A percentile compares a stretch with the other conserved stretches of the same genome.
These are phyloP conservation scores for Callosobruchus maculatus DNA, from an alignment of 2,888 invertebrate genomes.

Conservation along the genomic window DNA sequence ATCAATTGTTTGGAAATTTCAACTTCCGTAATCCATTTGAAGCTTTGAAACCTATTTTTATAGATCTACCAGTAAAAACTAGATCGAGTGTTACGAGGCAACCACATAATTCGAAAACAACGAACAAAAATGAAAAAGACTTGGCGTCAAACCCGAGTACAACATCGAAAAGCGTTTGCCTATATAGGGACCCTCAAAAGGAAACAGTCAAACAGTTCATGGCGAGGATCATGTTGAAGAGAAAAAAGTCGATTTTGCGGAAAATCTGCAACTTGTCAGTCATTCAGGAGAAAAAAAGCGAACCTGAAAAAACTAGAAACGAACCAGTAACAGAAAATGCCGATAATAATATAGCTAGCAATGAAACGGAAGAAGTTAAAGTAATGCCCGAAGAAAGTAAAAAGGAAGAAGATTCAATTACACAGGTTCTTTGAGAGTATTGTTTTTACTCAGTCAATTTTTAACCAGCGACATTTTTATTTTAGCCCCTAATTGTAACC, in stretches of 20 bases:
- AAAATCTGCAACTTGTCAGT: slow-evolving; percentile 2
- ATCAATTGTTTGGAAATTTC: no score
- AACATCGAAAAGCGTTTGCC: not conserved
- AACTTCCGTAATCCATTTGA: no score
- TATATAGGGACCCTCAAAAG: slow-evolving; percentile 1
- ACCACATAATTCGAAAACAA: not conserved
- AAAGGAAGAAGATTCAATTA: not conserved
- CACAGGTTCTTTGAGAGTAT: not conserved
- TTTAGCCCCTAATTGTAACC: not conserved
- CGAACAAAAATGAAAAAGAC: not conserved
- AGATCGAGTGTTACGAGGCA: not conserved
- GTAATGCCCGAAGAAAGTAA: not conserved
- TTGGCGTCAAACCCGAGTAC: not conserved
- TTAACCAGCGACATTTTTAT: not conserved
- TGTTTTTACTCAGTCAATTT: not conserved
- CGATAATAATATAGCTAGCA: no score
- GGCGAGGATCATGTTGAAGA: slow-evolving; percentile 13
- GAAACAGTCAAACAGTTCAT: slow-evolving; percentile 10
- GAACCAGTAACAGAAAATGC: not conserved
- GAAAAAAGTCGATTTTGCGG: slow-evolving; percentile 4
- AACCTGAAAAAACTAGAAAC: not conserved
- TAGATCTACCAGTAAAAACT: not conserved
- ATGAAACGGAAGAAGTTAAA: not conserved
- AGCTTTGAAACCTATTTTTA: no score
- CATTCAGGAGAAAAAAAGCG: slow-evolving; percentile 4